These are phyloP conservation scores for Eledona agricola DNA, from an alignment of 2,888 invertebrate genomes.

Conservation along the genomic window DNA sequence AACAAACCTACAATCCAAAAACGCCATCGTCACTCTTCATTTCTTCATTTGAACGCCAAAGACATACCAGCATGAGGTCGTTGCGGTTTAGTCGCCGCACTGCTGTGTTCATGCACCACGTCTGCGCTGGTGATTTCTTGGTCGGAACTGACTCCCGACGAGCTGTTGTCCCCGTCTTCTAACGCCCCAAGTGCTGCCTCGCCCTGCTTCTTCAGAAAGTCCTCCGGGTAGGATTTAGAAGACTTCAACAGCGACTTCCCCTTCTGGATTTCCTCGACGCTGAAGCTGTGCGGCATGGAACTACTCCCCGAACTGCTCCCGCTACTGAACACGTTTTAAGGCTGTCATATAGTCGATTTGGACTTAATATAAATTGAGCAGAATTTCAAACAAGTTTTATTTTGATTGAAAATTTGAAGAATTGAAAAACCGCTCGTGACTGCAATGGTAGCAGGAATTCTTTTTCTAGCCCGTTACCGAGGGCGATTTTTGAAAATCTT, in stretches of 20 bases:
- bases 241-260: conserved; percentile 85
- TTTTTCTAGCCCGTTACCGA: too few relatives aligned
- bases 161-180: conserved; percentile 88
- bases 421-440: too few relatives aligned
- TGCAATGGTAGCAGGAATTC: too few relatives aligned
- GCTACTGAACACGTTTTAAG: conserved; percentile 14
- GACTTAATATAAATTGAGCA: too few relatives aligned
- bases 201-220: conserved; percentile 69
- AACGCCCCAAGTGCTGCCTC: conserved; percentile 60
- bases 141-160: conserved; percentile 88
- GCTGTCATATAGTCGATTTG: conserved; percentile 3
- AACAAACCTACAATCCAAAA: conserved; percentile 41
- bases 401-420: too few relatives aligned
- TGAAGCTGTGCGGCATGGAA: conserved; percentile 85
- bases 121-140: conserved; percentile 74
- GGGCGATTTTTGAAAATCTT: too few relatives aligned
- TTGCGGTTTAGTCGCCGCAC: conserved; percentile 51
- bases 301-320: conserved; percentile 73
- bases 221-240: conserved; percentile 88
- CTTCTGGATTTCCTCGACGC: conserved; percentile 89
- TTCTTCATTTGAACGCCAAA: conserved; percentile 31
- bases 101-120: conserved; percentile 54
- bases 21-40: background rate
- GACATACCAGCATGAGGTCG: conserved; percentile 54
- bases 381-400: too few relatives aligned